Evolutionary conservation across 2,797 vertebrate genomes (phyloP).

Genomic region (Sciaenops ocellatus): DNA sequence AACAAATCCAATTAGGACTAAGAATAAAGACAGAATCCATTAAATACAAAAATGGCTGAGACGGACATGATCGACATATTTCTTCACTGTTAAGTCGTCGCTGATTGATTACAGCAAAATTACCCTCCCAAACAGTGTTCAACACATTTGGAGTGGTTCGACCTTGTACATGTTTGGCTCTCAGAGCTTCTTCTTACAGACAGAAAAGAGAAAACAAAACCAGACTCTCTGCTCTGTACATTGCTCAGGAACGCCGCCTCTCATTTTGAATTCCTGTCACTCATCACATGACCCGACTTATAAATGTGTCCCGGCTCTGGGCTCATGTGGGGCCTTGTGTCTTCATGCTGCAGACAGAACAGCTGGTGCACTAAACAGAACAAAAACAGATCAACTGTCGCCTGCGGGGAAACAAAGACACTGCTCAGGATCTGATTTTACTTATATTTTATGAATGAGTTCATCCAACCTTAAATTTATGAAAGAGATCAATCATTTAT

Average conservation of each 20-base stretch:
- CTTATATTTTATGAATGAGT: neutral
- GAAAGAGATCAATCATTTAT: neutral
- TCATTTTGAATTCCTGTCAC: constrained; percentile 74
- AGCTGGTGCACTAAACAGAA: constrained; percentile 59
- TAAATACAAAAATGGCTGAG: neutral
- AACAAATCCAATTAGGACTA: no score
- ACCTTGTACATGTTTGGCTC: neutral
- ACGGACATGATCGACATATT: neutral
- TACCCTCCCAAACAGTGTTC: no score
- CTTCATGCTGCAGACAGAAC: constrained; percentile 55
- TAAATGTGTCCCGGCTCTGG: constrained; percentile 42
- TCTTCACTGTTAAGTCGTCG: neutral
- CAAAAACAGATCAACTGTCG: constrained; percentile 43
- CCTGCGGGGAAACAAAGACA: constrained; percentile 30
- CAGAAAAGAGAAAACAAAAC: constrained; percentile 5
- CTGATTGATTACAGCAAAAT: no score
- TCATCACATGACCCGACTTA: constrained; percentile 67
- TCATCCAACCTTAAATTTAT: no score
- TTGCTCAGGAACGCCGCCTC: constrained; percentile 46
- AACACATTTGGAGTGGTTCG: no score
- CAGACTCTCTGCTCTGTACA: constrained; percentile 27
- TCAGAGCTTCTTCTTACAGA: constrained; percentile 1
- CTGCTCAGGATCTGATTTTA: neutral
- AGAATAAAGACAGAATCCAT: no score
- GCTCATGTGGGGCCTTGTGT: constrained; percentile 56